Evolutionary conservation across 2,888 invertebrate genomes (phyloP).

Genomic region (Lydus trimaculatus): DNA sequence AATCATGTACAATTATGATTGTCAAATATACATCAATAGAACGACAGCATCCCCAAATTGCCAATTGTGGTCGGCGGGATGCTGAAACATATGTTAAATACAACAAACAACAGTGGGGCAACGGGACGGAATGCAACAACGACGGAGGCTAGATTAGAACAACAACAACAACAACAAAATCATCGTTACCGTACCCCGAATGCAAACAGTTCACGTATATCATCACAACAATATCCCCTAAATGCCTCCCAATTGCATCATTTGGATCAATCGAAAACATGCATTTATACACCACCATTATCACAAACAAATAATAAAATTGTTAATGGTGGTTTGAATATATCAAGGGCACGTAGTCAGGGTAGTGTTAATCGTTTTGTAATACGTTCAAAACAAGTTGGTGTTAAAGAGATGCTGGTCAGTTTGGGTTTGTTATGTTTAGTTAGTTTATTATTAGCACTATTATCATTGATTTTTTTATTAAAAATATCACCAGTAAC

Average conservation of each 20-base stretch:
- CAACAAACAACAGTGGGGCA: slow-evolving; percentile 38
- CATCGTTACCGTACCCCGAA: slow-evolving; percentile 54
- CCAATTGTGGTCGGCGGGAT: slow-evolving; percentile 54
- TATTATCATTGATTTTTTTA: slow-evolving; percentile 84
- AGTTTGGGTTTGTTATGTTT: slow-evolving; percentile 86
- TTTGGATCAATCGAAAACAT: slow-evolving; percentile 36
- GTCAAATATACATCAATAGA: background rate
- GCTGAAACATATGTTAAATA: slow-evolving; percentile 75
- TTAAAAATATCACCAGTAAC: slow-evolving; percentile 81
- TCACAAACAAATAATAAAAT: slow-evolving; percentile 45
- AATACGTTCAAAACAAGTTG: slow-evolving; percentile 64
- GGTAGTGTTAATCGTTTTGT: slow-evolving; percentile 57
- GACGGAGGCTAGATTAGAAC: slow-evolving; percentile 6
- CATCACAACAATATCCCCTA: slow-evolving; percentile 66
- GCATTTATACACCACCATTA: slow-evolving; percentile 6
- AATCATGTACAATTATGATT: slow-evolving; percentile 9
- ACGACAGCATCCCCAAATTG: background rate
- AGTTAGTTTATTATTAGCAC: slow-evolving; percentile 82
- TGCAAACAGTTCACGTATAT: slow-evolving; percentile 51
- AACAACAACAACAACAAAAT: slow-evolving; percentile 37
- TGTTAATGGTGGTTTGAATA: slow-evolving; percentile 67
- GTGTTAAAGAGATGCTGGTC: slow-evolving; percentile 81
- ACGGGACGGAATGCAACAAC: background rate
- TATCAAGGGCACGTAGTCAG: slow-evolving; percentile 64
- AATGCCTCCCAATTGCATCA: slow-evolving; percentile 75